Base-by-base conservation (phyloP, 2,888 invertebrate species). In the Pseudoips prasinana region DNA sequence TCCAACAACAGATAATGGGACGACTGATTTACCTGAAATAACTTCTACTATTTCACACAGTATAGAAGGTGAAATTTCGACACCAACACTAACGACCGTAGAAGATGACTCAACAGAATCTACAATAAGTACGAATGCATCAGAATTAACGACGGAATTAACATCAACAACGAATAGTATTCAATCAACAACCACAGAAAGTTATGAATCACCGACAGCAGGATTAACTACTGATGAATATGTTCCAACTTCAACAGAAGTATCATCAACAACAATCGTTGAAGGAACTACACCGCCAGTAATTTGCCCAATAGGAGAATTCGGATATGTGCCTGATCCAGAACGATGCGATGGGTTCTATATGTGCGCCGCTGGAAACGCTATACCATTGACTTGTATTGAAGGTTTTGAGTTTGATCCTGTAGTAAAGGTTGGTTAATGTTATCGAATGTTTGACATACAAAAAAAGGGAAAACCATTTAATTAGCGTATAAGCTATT, bases 401-500 rank as follows among this genome's bases (percentile, higher is more conserved):
- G 48, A 46, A 0, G 65, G 65, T 11, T 45, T 42, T 19, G 72
- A 73, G 39, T 73, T 54, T 10, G 53, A 67, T 38, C 39, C 48
- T 2, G 30, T 22, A 0, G 1, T 24, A 1, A 28, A 20, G 10
- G 68, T 67, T 46, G 58, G 50, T 27, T 19, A n/a, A n/a, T n/a
- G n/a, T n/a, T n/a, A n/a, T n/a, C n/a, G n/a, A n/a, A n/a, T n/a
- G n/a, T n/a, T n/a, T n/a, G n/a, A n/a, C n/a, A n/a, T n/a, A n/a
- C n/a, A n/a, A n/a, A n/a, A n/a, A n/a, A n/a, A n/a, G n/a, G n/a
- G n/a, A n/a, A n/a, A n/a, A n/a, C n/a, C n/a, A n/a, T n/a, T n/a
- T n/a, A n/a, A n/a, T n/a, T n/a, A n/a, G n/a, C n/a, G n/a, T n/a
- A n/a, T n/a, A n/a, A n/a, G n/a, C n/a, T n/a, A n/a, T n/a, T n/a